These are phyloP conservation scores for Lepilemur ruficaudatus DNA, from an alignment of 2,797 vertebrate genomes.

Conservation along the genomic window DNA sequence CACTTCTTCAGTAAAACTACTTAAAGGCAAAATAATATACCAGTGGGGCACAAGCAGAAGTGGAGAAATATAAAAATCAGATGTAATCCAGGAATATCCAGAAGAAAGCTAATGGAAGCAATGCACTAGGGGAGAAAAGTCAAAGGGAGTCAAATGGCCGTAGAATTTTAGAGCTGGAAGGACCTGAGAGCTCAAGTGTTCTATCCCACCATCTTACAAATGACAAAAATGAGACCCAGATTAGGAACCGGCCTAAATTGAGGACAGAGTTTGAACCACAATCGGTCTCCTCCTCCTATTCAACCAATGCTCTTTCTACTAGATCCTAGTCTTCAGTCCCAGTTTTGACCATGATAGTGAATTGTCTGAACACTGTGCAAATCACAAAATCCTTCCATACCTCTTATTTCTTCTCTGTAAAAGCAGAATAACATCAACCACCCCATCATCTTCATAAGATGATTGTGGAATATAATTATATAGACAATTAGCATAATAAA, in stretches of 20 bases:
- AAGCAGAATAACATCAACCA: not conserved
- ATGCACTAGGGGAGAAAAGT: not conserved
- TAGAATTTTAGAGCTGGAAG: not conserved
- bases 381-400: not conserved
- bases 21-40: slow-evolving; percentile 17
- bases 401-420: slow-evolving; percentile 1
- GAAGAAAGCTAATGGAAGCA: not conserved
- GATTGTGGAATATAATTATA: not conserved
- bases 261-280: not conserved
- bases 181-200: not conserved
- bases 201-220: slow-evolving; percentile 2
- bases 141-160: not conserved
- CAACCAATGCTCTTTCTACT: not conserved
- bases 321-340: not conserved
- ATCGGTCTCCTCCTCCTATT: not conserved
- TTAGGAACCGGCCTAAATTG: not conserved
- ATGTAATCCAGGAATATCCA: not conserved
- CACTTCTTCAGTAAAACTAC: not conserved
- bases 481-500: slow-evolving; percentile 46
- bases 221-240: not conserved
- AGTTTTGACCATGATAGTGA: not conserved
- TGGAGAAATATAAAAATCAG: slow-evolving; percentile 2
- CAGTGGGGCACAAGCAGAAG: not conserved
- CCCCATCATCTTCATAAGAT: not conserved
- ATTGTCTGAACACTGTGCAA: not conserved